Evolutionary conservation across 92 coral and sea anemone species (phyloP).

Genomic region (Phenganax subtilis): DNA sequence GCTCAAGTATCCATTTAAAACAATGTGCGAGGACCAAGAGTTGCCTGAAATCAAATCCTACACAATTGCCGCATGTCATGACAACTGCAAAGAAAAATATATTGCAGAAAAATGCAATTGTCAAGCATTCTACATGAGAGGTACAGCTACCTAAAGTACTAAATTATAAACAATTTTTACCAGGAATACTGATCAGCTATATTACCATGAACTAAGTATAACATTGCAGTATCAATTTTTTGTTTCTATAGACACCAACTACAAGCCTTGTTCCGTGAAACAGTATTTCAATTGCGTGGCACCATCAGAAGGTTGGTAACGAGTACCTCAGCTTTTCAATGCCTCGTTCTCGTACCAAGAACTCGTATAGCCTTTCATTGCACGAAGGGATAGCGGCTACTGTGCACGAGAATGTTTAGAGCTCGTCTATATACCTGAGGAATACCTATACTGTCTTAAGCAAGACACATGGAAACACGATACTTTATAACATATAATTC

Average conservation of each 20-base stretch:
- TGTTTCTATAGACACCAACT: not conserved
- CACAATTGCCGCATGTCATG: constrained; percentile 26
- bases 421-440: too few species aligned
- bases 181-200: not conserved
- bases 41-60: not conserved
- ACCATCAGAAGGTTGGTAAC: constrained; percentile 11
- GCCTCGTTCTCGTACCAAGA: too few species aligned
- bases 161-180: not conserved
- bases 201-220: not conserved
- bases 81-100: constrained; percentile 10
- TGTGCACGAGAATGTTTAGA: too few species aligned
- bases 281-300: constrained; percentile 15
- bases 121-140: constrained; percentile 28
- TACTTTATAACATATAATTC: too few species aligned
- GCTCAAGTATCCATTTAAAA: constrained; percentile 16
- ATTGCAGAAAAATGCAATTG: constrained; percentile 3
- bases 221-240: not conserved
- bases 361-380: too few species aligned
- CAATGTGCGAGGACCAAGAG: constrained; percentile 25
- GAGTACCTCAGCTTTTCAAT: too few species aligned
- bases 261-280: not conserved
- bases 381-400: too few species aligned
- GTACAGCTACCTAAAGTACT: not conserved
- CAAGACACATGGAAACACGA: too few species aligned
- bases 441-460: too few species aligned